Percentiles rank a stretch among this genome's conserved stretches.
These are phyloP conservation scores for Phymatocera aterrima DNA, from an alignment of 2,888 invertebrate genomes.

Conservation along the genomic window DNA sequence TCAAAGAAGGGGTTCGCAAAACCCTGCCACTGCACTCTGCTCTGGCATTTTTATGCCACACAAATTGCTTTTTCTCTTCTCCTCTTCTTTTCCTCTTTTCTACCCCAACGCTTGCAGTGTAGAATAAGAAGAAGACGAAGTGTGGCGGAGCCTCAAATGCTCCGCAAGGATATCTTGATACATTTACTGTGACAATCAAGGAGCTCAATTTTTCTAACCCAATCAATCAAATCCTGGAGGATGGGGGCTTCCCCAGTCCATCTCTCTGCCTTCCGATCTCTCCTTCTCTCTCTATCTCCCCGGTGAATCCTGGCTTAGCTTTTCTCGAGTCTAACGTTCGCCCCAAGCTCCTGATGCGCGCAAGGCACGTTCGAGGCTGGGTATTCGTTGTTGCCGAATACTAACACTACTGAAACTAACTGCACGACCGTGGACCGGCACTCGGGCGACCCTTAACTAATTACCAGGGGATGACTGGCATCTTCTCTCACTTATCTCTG, in stretches of 20 bases:
- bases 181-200: conserved; percentile 57
- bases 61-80: neutral
- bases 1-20: conserved; percentile 24
- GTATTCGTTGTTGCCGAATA: neutral
- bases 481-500: conserved; percentile 72
- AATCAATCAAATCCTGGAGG: conserved; percentile 68
- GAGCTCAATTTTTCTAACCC: conserved; percentile 58
- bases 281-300: neutral
- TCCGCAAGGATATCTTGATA: conserved; percentile 1
- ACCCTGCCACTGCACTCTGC: neutral
- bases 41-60: conserved; percentile 53
- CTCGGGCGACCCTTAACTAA: conserved; percentile 72
- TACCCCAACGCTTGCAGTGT: neutral
- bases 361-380: conserved; percentile 11
- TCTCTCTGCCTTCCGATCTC: no score
- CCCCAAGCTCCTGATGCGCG: neutral
- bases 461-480: conserved; percentile 73
- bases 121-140: conserved; percentile 11
- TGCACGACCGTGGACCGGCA: conserved; percentile 32
- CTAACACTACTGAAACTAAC: neutral
- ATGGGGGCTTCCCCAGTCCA: conserved; percentile 60
- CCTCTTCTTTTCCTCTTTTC: neutral
- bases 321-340: conserved; percentile 8
- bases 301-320: conserved; percentile 35
- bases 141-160: neutral